Evolutionary conservation across 1,140 invertebrate genomes (phyloP).

Genomic region (Brachystomella parvula): DNA sequence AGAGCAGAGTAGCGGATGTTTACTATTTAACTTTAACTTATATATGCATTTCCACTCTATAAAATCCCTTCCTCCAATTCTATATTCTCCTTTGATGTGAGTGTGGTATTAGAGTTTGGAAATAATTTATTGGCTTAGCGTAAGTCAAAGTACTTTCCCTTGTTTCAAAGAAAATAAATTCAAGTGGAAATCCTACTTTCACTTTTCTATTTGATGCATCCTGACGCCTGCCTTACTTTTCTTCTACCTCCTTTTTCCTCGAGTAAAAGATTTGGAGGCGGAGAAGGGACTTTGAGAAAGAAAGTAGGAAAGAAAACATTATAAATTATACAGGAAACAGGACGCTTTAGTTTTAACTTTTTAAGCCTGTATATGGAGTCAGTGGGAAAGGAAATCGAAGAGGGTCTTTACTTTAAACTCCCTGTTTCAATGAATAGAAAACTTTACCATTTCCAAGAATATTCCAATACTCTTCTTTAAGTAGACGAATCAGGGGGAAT

Average conservation of each 20-base stretch:
- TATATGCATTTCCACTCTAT: not conserved
- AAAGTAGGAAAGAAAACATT: not conserved
- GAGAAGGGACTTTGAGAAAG: not conserved
- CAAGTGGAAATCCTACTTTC: not conserved
- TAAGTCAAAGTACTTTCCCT: constrained; percentile 10
- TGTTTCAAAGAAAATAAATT: constrained; percentile 4
- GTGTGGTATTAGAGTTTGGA: not conserved
- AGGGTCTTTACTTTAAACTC: too few species aligned
- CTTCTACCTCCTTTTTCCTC: too few species aligned
- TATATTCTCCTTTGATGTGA: not conserved
- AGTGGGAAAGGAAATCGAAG: too few species aligned
- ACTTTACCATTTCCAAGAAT: too few species aligned
- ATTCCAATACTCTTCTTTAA: too few species aligned
- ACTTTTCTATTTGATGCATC: too few species aligned
- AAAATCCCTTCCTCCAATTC: constrained; percentile 1
- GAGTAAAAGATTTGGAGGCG: not conserved
- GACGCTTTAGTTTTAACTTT: constrained; percentile 1
- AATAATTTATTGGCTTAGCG: constrained; percentile 5
- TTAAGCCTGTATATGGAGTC: not conserved
- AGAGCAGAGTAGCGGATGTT: not conserved
- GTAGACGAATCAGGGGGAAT: too few species aligned
- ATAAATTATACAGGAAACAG: constrained; percentile 4
- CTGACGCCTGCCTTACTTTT: too few species aligned
- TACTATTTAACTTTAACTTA: not conserved
- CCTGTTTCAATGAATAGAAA: too few species aligned